Evolutionary conservation across 37 sponge, comb jelly and placozoan species (phyloP).

Genomic region (Cliona cf. orientalis): DNA sequence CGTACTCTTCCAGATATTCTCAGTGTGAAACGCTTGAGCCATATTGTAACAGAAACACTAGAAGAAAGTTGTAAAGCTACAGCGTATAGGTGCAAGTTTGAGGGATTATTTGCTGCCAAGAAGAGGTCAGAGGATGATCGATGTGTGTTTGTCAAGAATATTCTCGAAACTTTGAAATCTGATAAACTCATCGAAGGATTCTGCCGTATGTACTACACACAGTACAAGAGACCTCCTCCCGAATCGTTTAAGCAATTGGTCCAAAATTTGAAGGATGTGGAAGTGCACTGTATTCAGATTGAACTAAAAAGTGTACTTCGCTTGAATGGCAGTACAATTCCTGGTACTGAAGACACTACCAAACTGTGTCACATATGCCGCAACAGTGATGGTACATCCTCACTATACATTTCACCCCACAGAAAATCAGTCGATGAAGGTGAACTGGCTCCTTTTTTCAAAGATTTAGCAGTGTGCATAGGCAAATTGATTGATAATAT

Average conservation of each 20-base stretch:
- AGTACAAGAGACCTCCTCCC: slow-evolving; percentile 9
- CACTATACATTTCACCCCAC: slow-evolving; percentile 46
- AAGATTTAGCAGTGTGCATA: slow-evolving; percentile 11
- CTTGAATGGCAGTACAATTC: not conserved
- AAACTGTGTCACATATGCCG: not conserved
- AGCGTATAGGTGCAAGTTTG: slow-evolving; percentile 34
- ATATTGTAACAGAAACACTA: slow-evolving; percentile 37
- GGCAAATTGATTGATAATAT: not conserved
- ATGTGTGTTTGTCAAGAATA: slow-evolving; percentile 1
- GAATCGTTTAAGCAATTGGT: not conserved
- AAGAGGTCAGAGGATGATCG: not conserved
- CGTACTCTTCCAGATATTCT: slow-evolving; percentile 33
- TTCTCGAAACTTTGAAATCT: slow-evolving; percentile 12
- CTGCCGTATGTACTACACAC: slow-evolving; percentile 24
- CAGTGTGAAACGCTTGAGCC: slow-evolving; percentile 34
- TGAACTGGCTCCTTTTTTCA: not conserved
- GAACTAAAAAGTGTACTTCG: slow-evolving; percentile 22
- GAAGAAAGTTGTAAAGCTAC: slow-evolving; percentile 2
- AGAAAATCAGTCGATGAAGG: not conserved
- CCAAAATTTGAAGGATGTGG: not conserved
- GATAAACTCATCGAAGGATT: slow-evolving; percentile 25
- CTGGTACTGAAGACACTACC: not conserved
- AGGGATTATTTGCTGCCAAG: slow-evolving; percentile 15
- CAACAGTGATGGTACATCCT: not conserved
- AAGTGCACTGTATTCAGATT: slow-evolving; percentile 2